Base-by-base conservation (phyloP, 2,888 invertebrate genomes). In the Nemotelus pantherinus region DNA sequence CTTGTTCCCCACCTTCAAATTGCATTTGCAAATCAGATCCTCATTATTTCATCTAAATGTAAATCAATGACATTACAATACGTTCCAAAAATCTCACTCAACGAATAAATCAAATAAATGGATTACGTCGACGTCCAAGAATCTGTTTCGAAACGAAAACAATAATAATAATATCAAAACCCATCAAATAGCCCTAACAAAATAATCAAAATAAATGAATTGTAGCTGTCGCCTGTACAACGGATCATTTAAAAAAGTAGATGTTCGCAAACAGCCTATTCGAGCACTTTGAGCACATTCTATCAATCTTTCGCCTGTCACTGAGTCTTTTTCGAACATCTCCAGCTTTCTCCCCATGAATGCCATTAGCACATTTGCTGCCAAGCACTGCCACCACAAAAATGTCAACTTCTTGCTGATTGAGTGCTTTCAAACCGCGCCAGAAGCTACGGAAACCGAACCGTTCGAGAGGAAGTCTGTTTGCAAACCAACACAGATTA, bases 121-220 rank as follows among this genome's bases (percentile, higher is more conserved):
- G 65, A 65, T 65, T 65, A 65, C 45, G 2, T 60, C 45, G 10
- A 3, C 10, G 45, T 65, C 65, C 45, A 65, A 65, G 45, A 43
- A 53, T 53, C 10, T 53, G 1, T 47, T n/a, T 5, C 58, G 25
- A n/a, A 58, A n/a, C n/a, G 39, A 39, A 10, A 9, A 44, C n/a
- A 53, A 10, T 7, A 10, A 45, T 25, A 44, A 65, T 65, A 44
- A 45, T 44, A 65, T 65, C 65, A 41, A 57, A 57, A 71, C 39
- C 4, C 43, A 53, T 55, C 70, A 55, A 71, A 53, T 6, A 55
- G 3, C 55, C 55, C 25, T 39, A 71, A 71, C 70, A 57, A 43
- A 71, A 71, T 71, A 71, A 71, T 71, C 70, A 71, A 55, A 71
- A 71, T 71, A 71, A 71, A 71, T 71, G 70, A 71, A 71, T 71